These are phyloP conservation scores for Macrochelys suwanniensis DNA, from an alignment of 2,797 vertebrate genomes.

Conservation along the genomic window DNA sequence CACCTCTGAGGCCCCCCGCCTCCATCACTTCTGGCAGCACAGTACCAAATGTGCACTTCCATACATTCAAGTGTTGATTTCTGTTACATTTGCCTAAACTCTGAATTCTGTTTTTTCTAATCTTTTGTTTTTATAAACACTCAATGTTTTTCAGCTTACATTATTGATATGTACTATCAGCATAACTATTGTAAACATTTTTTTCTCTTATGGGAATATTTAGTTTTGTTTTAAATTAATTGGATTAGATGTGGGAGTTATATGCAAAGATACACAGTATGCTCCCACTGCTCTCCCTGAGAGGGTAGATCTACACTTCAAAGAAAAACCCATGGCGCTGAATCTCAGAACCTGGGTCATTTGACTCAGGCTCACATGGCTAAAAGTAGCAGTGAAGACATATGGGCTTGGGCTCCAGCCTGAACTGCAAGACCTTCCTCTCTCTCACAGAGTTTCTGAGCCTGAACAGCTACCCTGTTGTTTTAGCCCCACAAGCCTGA, in stretches of 20 bases:
- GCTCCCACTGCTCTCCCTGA: too few relatives aligned
- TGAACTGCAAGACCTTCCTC: neutral
- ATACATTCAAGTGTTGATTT: neutral
- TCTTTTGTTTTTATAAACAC: neutral
- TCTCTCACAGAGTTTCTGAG: neutral
- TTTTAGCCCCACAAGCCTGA: neutral
- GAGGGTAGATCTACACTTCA: neutral
- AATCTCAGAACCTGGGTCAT: neutral
- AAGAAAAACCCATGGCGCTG: neutral
- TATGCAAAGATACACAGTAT: neutral
- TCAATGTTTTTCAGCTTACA: neutral
- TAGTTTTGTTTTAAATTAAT: neutral
- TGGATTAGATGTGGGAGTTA: neutral
- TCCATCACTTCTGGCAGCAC: neutral
- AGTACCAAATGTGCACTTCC: neutral
- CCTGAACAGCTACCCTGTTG: neutral
- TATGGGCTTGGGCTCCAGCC: neutral
- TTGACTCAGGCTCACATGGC: neutral
- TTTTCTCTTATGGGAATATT: neutral
- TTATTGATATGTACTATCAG: neutral
- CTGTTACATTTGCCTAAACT: neutral
- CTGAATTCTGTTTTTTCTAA: neutral
- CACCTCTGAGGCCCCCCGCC: rapidly evolving
- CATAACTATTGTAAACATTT: neutral
- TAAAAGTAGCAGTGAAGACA: neutral